These are phyloP conservation scores for Oligia strigilis DNA, from an alignment of 2,888 invertebrate species.

Conservation along the genomic window DNA sequence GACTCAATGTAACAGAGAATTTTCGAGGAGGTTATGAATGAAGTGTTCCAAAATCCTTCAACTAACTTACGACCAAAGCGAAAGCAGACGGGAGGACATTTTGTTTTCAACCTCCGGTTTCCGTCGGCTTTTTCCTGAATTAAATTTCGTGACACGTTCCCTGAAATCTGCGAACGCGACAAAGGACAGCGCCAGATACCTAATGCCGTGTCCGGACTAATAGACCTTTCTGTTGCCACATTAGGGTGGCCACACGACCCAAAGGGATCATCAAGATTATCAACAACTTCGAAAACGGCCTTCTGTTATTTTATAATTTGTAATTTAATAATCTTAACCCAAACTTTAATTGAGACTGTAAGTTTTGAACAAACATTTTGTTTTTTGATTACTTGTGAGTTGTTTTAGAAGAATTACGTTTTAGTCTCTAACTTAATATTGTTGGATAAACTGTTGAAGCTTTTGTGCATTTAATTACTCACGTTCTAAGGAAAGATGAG, in stretches of 20 bases:
- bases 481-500: conserved; percentile 1
- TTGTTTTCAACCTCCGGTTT: conserved; percentile 42
- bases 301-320: conserved; percentile 58
- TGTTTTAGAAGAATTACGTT: conserved; percentile 26
- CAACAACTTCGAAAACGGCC: conserved; percentile 45
- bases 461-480: conserved; percentile 34
- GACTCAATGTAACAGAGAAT: not conserved
- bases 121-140: conserved; percentile 43
- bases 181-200: conserved; percentile 57
- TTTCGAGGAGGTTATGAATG: not conserved
- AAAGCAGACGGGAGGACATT: conserved; percentile 33
- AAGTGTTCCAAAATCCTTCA: conserved; percentile 26
- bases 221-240: conserved; percentile 67
- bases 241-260: conserved; percentile 67
- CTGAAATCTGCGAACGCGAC: conserved; percentile 58
- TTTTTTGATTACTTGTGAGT: conserved; percentile 52
- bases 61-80: conserved; percentile 18
- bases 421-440: conserved; percentile 30
- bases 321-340: conserved; percentile 47
- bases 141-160: conserved; percentile 59
- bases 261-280: conserved; percentile 73
- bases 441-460: conserved; percentile 21
- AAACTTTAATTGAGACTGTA: conserved; percentile 52
- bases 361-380: conserved; percentile 45
- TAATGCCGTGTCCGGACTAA: conserved; percentile 61